Evolutionary conservation across 2,888 invertebrate species (phyloP).

Genomic region (Mesoligia furuncula): DNA sequence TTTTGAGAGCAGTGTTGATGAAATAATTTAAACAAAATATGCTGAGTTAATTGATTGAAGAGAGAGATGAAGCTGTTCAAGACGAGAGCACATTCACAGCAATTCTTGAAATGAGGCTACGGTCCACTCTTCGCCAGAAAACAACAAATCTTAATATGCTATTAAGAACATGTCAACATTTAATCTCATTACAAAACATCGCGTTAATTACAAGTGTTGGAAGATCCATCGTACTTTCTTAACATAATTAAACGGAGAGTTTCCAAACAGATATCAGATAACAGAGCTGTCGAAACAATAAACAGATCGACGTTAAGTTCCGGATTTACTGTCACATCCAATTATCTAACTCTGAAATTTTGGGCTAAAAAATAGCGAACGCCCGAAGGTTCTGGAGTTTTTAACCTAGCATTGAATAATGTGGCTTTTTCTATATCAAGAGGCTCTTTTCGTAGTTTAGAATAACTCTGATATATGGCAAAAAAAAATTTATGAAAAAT

Average conservation of each 20-base stretch:
- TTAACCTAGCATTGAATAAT: neutral
- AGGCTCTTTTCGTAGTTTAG: no score
- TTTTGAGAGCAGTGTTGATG: no score
- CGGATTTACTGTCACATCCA: constrained; percentile 33
- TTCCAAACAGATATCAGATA: constrained; percentile 37
- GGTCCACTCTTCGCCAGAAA: no score
- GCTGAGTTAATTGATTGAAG: neutral
- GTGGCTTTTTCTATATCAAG: neutral
- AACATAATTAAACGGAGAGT: constrained; percentile 37
- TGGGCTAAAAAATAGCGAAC: neutral
- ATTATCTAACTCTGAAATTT: constrained; percentile 20
- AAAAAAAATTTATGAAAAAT: neutral
- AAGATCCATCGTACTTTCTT: constrained; percentile 20
- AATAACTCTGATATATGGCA: neutral
- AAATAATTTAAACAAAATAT: neutral
- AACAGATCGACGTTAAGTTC: constrained; percentile 21
- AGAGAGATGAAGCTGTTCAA: neutral
- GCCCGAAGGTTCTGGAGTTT: neutral
- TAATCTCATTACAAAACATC: constrained; percentile 7
- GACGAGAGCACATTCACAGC: neutral
- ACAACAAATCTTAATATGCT: neutral
- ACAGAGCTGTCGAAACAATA: constrained; percentile 51
- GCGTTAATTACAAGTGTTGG: neutral
- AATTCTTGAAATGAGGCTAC: neutral
- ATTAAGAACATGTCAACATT: neutral